These are phyloP conservation scores for Chamaea fasciata DNA, from an alignment of 2,113 vertebrate species.

Conservation along the genomic window DNA sequence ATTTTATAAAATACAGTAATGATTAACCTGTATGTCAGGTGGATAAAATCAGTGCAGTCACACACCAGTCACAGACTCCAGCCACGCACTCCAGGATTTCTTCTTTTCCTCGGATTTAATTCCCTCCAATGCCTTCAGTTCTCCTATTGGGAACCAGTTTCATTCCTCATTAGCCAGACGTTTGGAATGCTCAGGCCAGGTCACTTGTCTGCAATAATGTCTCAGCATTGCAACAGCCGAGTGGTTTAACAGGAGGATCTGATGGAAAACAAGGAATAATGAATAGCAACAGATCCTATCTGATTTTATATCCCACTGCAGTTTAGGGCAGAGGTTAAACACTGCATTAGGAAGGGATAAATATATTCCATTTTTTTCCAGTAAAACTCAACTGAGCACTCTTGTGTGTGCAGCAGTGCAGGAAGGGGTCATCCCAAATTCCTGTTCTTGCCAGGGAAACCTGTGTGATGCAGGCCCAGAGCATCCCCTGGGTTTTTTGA, in stretches of 20 bases:
- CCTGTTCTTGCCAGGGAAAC: background rate
- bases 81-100: background rate
- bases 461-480: background rate
- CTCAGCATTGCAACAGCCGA: constrained; percentile 3
- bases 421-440: background rate
- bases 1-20: background rate
- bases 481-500: background rate
- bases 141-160: background rate
- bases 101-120: background rate
- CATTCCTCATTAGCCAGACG: background rate
- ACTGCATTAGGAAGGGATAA: background rate
- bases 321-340: background rate
- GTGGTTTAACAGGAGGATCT: background rate
- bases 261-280: background rate
- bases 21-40: background rate
- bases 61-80: background rate
- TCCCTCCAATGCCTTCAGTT: background rate
- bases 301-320: background rate
- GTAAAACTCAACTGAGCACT: background rate
- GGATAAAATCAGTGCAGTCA: background rate
- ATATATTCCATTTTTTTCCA: background rate
- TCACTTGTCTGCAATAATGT: background rate
- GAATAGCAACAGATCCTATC: background rate
- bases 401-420: background rate
- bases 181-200: background rate